Percentiles rank a stretch among this genome's conserved stretches.
phyloP scores from a whole-genome alignment of 2,113 vertebrate genomes.

The Apodemus speciosus region DNA sequence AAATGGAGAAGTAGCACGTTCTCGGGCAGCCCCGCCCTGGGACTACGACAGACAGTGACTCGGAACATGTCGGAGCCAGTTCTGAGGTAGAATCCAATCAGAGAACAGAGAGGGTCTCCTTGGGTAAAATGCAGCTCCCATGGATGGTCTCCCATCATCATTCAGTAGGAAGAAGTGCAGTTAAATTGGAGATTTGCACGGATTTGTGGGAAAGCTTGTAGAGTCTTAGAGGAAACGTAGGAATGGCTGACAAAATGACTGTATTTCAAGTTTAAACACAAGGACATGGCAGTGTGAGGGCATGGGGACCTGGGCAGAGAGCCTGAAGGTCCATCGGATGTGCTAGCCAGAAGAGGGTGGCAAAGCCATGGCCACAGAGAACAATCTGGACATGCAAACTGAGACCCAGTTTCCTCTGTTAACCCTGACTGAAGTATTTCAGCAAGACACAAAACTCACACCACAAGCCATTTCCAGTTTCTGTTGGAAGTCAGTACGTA shows the following conservation, averaged over 20 bases:
- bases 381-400: background rate
- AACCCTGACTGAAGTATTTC: background rate
- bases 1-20: background rate
- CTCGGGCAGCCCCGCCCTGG: background rate
- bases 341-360: background rate
- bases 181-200: background rate
- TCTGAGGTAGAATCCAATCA: background rate
- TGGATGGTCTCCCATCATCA: background rate
- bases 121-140: background rate
- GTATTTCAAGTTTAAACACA: background rate
- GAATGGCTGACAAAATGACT: background rate
- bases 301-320: background rate
- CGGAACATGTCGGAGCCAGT: background rate
- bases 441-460: background rate
- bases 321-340: fast-evolving
- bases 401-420: background rate
- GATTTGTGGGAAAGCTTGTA: background rate
- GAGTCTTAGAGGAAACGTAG: background rate
- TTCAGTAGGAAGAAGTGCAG: slow-evolving; percentile 51
- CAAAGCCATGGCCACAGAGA: background rate
- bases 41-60: background rate
- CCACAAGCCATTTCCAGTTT: background rate
- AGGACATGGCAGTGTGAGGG: background rate
- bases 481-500: background rate
- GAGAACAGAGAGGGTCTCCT: background rate